A percentile compares a stretch with the other conserved stretches of the same genome.
Conservation (phyloP, 2,797 vertebrate species). For the Falco cherrug region DNA sequence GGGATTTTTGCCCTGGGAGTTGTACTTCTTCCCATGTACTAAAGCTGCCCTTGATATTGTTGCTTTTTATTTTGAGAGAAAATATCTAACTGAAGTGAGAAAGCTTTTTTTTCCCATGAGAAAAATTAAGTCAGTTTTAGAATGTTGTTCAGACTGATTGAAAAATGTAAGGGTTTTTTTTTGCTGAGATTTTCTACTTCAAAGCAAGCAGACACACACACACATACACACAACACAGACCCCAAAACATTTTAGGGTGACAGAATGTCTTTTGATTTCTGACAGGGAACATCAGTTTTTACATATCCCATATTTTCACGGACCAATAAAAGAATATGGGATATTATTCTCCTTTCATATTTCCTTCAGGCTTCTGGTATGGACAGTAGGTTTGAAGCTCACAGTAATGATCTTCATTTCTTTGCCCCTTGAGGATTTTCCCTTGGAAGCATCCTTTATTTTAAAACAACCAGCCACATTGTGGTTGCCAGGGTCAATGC, state of each 20-base stretch:
- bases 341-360: background rate
- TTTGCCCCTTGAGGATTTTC: background rate
- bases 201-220: background rate
- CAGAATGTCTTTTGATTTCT: background rate
- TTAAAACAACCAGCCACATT: background rate
- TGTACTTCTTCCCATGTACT: background rate
- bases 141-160: background rate
- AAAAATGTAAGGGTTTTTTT: background rate
- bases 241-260: background rate
- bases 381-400: background rate
- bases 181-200: background rate
- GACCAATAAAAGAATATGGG: background rate
- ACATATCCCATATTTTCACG: background rate
- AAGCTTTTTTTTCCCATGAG: background rate
- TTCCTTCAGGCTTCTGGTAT: background rate
- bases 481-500: background rate
- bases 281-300: background rate
- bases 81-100: background rate
- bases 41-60: background rate
- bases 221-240: background rate
- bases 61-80: background rate
- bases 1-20: background rate
- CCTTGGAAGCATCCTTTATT: background rate
- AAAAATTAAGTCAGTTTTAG: slow-evolving; percentile 22
- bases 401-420: background rate